Evolutionary conservation across 2,888 invertebrate species (phyloP), one percentile per base, ranked within the genome.

Genomic region (Boloria selene): DNA sequence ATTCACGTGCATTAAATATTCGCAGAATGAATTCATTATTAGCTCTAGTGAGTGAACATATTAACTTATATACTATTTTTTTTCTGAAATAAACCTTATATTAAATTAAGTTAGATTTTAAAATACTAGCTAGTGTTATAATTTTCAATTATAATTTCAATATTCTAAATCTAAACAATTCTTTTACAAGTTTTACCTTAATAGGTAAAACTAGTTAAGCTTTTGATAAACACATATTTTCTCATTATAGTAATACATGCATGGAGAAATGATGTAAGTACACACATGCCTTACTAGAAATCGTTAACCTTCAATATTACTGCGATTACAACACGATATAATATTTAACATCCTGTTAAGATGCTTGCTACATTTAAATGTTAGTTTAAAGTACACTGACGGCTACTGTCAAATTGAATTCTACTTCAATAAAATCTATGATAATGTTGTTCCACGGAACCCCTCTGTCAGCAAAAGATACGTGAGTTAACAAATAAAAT

Each of bases 1-100:
- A 85, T 85, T 82, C 73, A 68, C 71, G 74, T 70, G 74, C 76
- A 82, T 84, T 80, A 78, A 83, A 75, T 77, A 82, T 80, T 79
- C 80, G 68, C 72, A 76, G 68, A 75, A 79, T 75, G 80, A 83
- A 81, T 84, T 70, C 70, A 71, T 79, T 78, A 82, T 75, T 51
- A 45, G 51, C 17, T 42, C 6, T 44, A 26, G 13, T 7, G 45
- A 56, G 31, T 59, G 49, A 13, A 38, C 17, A 49, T 31, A 16
- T 47, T 59, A 17, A 47, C n/a, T n/a, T n/a, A n/a, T n/a, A n/a
- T n/a, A n/a, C n/a, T n/a, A n/a, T n/a, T n/a, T n/a, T n/a, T n/a
- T n/a, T n/a, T n/a, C n/a, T n/a, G n/a, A n/a, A n/a, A n/a, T n/a
- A n/a, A n/a, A n/a, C n/a, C n/a, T n/a, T n/a, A n/a, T n/a, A n/a